A percentile compares a stretch with the other conserved stretches of the same genome.
Evolutionary conservation across 2,113 vertebrate species (phyloP).

Genomic region (Cyrtonyx montezumae): DNA sequence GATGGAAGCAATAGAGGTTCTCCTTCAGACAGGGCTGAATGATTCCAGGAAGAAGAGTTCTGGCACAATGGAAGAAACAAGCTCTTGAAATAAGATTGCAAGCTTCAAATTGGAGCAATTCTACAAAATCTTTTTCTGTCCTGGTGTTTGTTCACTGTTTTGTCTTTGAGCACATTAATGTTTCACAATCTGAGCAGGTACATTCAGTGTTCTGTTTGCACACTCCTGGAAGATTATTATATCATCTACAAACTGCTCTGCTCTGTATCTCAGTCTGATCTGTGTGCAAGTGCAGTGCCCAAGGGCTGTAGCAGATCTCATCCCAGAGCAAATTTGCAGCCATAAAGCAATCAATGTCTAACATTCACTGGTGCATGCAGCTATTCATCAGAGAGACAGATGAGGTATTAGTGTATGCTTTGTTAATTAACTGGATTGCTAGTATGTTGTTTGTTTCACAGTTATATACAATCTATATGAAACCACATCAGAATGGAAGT

Average conservation of each 20-base stretch:
- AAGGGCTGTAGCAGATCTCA: neutral
- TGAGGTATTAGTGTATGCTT: neutral
- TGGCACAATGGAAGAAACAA: neutral
- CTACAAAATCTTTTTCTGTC: neutral
- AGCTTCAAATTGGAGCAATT: neutral
- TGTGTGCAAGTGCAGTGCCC: neutral
- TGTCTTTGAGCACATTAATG: rapidly evolving
- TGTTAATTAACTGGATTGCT: neutral
- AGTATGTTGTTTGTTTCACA: neutral
- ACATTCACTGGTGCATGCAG: neutral
- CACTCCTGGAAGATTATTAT: neutral
- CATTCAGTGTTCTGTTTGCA: neutral
- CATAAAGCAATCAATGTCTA: neutral
- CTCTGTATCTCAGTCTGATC: neutral
- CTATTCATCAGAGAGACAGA: neutral
- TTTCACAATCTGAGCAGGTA: neutral
- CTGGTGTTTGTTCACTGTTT: neutral
- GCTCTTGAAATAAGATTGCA: neutral
- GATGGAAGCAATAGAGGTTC: neutral
- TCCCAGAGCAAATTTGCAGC: neutral
- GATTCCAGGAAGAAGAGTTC: neutral
- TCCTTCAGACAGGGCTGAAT: neutral
- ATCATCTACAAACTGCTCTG: neutral
- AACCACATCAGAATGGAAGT: neutral
- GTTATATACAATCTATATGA: neutral